Evolutionary conservation across 2,888 invertebrate genomes (phyloP).

Genomic region (Drosophila formosana): DNA sequence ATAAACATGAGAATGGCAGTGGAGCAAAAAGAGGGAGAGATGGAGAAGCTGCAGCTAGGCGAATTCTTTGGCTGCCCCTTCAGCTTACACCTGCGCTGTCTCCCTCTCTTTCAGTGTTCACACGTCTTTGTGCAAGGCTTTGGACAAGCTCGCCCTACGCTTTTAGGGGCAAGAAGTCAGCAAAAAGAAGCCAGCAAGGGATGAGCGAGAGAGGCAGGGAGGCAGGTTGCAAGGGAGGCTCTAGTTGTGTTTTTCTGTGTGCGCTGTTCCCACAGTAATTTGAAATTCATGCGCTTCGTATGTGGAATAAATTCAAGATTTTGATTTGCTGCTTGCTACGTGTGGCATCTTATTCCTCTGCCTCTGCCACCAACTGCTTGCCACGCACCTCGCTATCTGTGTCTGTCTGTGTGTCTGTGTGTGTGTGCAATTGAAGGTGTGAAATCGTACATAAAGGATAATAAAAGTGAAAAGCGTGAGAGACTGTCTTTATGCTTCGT

Average conservation of each 20-base stretch:
- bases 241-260: slow-evolving; percentile 21
- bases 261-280: slow-evolving; percentile 77
- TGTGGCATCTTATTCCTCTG: slow-evolving; percentile 59
- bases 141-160: slow-evolving; percentile 46
- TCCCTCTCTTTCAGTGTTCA: slow-evolving; percentile 46
- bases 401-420: slow-evolving; percentile 11
- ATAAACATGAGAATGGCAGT: slow-evolving; percentile 49
- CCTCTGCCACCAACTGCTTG: background rate
- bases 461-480: slow-evolving; percentile 73
- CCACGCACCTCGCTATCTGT: background rate
- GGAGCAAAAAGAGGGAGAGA: slow-evolving; percentile 2
- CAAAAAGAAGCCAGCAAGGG: background rate
- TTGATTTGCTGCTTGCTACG: slow-evolving; percentile 77
- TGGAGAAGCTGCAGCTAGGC: background rate
- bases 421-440: slow-evolving; percentile 71
- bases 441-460: slow-evolving; percentile 78
- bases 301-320: slow-evolving; percentile 83
- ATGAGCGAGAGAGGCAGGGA: background rate
- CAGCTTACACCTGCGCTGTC: background rate
- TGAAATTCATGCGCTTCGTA: slow-evolving; percentile 82
- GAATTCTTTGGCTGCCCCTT: slow-evolving; percentile 17
- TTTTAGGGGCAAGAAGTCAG: background rate
- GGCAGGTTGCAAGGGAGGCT: too few species aligned
- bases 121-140: slow-evolving; percentile 51
- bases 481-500: slow-evolving; percentile 13